Evolutionary conservation across 2,113 vertebrate genomes (phyloP).

Genomic region (Gulo gulo): DNA sequence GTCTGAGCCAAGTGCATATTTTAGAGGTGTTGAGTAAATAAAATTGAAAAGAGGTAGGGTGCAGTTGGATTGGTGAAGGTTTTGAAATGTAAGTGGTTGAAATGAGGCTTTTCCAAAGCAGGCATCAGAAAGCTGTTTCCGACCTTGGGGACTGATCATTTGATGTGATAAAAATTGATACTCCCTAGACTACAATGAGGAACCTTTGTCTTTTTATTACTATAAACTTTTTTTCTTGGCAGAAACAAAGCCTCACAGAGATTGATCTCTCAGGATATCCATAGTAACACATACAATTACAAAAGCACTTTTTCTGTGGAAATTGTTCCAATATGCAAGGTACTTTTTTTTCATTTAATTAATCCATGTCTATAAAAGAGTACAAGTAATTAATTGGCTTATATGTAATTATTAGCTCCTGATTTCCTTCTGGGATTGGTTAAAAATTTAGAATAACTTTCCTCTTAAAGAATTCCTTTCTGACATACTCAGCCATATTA

Average conservation of each 20-base stretch:
- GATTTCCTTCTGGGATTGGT: neutral
- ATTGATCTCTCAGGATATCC: constrained; percentile 97
- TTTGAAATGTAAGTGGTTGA: neutral
- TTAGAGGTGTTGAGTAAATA: neutral
- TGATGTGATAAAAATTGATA: neutral
- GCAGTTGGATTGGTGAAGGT: neutral
- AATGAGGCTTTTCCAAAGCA: neutral
- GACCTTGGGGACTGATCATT: neutral
- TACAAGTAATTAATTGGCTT: constrained; percentile 26
- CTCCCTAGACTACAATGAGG: neutral
- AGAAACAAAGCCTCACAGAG: constrained; percentile 96
- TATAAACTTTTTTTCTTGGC: constrained; percentile 48
- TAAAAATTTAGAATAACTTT: constrained; percentile 36
- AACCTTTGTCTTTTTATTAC: constrained; percentile 27
- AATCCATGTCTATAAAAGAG: constrained; percentile 16
- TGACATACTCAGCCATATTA: constrained; percentile 13
- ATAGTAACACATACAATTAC: constrained; percentile 96
- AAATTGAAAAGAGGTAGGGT: neutral
- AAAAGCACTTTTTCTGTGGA: constrained; percentile 98
- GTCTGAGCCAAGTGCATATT: neutral
- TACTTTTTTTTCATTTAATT: constrained; percentile 69
- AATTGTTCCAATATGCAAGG: constrained; percentile 98
- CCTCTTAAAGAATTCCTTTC: constrained; percentile 36
- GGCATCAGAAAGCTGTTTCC: neutral
- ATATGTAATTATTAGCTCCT: constrained; percentile 22